Evolutionary conservation across 2,797 vertebrate species (phyloP).

Genomic region (Tauraco hartlaubi): DNA sequence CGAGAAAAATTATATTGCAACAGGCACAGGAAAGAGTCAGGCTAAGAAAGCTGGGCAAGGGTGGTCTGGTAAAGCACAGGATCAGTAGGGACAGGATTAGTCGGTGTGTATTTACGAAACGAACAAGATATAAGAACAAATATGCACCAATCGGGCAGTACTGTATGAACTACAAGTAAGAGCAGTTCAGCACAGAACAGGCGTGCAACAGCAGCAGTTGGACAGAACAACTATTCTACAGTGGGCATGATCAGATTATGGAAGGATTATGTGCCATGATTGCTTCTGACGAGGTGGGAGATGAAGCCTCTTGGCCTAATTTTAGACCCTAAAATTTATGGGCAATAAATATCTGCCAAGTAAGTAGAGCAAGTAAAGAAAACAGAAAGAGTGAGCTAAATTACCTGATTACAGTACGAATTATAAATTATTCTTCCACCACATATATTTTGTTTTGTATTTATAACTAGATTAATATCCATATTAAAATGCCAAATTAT

Average conservation of each 20-base stretch:
- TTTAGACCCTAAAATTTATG: neutral
- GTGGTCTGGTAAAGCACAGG: neutral
- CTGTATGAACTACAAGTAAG: neutral
- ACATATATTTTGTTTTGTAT: neutral
- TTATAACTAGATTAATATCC: neutral
- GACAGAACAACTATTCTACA: neutral
- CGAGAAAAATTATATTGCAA: neutral
- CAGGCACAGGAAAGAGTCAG: neutral
- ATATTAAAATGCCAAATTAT: neutral
- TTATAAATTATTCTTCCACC: neutral
- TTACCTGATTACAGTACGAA: neutral
- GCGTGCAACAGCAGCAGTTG: neutral
- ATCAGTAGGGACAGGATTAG: neutral
- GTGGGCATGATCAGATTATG: neutral
- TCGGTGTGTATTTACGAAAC: neutral
- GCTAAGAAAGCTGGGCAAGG: neutral
- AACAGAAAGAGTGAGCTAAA: neutral
- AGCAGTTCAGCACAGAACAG: neutral
- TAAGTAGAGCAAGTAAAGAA: neutral
- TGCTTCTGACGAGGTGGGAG: neutral
- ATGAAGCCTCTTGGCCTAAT: neutral
- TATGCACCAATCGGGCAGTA: neutral
- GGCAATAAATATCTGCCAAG: neutral
- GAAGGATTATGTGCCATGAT: neutral
- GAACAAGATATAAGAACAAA: neutral